Evolutionary conservation across 2,888 invertebrate species (phyloP).

Genomic region (Habrosyne pyritoides): DNA sequence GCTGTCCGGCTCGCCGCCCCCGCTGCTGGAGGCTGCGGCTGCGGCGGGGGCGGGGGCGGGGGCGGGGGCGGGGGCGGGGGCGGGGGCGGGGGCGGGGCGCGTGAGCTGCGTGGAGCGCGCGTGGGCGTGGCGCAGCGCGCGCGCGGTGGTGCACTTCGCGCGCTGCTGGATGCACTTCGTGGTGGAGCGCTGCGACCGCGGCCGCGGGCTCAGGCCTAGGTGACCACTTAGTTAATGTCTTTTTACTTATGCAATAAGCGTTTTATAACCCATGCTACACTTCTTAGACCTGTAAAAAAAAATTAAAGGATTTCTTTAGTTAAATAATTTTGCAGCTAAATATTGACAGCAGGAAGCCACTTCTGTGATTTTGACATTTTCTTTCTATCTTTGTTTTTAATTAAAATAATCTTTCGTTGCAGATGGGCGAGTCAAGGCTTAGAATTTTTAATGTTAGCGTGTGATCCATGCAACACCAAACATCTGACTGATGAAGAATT

Average conservation of each 20-base stretch:
- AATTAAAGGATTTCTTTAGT: too few relatives aligned
- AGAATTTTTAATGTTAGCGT: slow-evolving; percentile 93
- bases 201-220: slow-evolving; percentile 89
- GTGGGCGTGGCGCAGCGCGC: slow-evolving; percentile 62
- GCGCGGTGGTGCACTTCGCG: slow-evolving; percentile 68
- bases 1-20: slow-evolving; percentile 26
- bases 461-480: slow-evolving; percentile 92
- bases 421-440: slow-evolving; percentile 95
- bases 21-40: slow-evolving; percentile 23
- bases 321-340: too few relatives aligned
- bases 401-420: slow-evolving; percentile 15
- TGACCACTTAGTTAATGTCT: too few relatives aligned
- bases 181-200: slow-evolving; percentile 91
- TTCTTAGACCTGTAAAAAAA: too few relatives aligned
- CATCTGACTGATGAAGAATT: slow-evolving; percentile 91
- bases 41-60: slow-evolving; percentile 13
- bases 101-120: slow-evolving; percentile 42
- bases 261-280: too few relatives aligned
- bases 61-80: slow-evolving; percentile 17
- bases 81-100: slow-evolving; percentile 13
- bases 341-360: too few relatives aligned
- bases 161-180: slow-evolving; percentile 96
- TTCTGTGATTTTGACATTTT: too few relatives aligned
- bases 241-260: too few relatives aligned
- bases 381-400: background rate